Evolutionary conservation across 2,888 invertebrate species (phyloP).

Genomic region (Lepidochitona cinerea): DNA sequence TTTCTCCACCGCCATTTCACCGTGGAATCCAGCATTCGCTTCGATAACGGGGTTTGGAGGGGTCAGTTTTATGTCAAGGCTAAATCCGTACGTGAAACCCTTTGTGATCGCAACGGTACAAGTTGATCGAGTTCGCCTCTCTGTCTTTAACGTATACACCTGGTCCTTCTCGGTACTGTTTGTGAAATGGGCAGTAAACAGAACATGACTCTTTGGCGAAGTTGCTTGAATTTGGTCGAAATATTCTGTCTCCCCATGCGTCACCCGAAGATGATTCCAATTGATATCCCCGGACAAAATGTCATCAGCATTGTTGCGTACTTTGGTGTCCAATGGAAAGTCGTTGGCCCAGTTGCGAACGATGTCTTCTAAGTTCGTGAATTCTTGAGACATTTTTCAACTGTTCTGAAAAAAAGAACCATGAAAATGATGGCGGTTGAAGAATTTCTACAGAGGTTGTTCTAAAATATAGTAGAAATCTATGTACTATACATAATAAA

Average conservation of each 20-base stretch:
- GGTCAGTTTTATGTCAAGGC: constrained; percentile 61
- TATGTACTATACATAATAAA: too few species aligned
- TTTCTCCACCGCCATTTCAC: constrained; percentile 64
- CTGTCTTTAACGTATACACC: constrained; percentile 68
- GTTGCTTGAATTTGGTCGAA: constrained; percentile 41
- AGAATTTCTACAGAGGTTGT: too few species aligned
- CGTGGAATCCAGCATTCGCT: constrained; percentile 69
- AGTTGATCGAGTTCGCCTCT: constrained; percentile 66
- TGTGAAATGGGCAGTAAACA: constrained; percentile 66
- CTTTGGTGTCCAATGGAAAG: constrained; percentile 48
- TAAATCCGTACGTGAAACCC: constrained; percentile 54
- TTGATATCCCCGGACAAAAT: constrained; percentile 64
- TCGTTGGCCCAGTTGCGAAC: constrained; percentile 48
- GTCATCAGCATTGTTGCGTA: constrained; percentile 52
- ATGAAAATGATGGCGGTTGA: too few species aligned
- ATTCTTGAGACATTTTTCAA: neutral
- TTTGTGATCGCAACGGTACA: constrained; percentile 62
- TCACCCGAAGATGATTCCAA: constrained; percentile 66
- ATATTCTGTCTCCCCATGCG: constrained; percentile 64
- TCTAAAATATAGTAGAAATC: too few species aligned
- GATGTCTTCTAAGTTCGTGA: constrained; percentile 46
- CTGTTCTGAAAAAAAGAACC: too few species aligned
- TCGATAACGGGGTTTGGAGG: constrained; percentile 70
- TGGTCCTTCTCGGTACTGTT: constrained; percentile 67
- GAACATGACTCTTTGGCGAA: constrained; percentile 54